Conservation (phyloP, 2,113 vertebrate genomes). For the Hymenochirus boettgeri region DNA sequence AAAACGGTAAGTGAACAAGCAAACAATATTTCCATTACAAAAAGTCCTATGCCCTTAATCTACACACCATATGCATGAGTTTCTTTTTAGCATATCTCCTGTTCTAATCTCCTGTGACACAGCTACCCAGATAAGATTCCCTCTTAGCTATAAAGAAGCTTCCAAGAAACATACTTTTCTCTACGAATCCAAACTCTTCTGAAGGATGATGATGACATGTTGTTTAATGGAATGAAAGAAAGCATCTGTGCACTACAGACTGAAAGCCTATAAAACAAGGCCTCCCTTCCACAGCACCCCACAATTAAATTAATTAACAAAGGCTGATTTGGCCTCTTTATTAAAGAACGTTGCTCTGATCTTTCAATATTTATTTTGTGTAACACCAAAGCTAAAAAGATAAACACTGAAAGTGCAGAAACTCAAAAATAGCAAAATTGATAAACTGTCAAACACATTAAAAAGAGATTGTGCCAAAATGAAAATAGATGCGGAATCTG, state of each 20-base stretch:
- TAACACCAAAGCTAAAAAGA: neutral
- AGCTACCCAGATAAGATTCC: slow-evolving; percentile 60
- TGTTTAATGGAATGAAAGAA: slow-evolving; percentile 26
- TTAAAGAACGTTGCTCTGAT: slow-evolving; percentile 5
- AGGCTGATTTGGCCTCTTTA: slow-evolving; percentile 9
- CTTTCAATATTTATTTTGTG: slow-evolving; percentile 1
- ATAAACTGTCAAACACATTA: too few relatives aligned
- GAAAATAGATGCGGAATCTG: too few relatives aligned
- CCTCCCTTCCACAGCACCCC: slow-evolving; percentile 24
- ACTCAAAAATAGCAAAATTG: neutral
- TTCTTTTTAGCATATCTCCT: slow-evolving; percentile 75
- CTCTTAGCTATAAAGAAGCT: slow-evolving; percentile 38
- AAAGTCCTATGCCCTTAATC: slow-evolving; percentile 83
- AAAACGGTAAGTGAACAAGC: slow-evolving; percentile 91
- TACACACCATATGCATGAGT: slow-evolving; percentile 83
- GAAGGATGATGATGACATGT: slow-evolving; percentile 32
- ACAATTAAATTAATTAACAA: slow-evolving; percentile 26
- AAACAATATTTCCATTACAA: slow-evolving; percentile 98
- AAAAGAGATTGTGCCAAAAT: neutral
- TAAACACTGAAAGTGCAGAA: neutral
- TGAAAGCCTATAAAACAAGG: slow-evolving; percentile 28
- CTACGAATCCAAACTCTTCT: slow-evolving; percentile 35
- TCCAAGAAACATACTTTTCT: slow-evolving; percentile 37
- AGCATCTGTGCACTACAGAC: slow-evolving; percentile 27
- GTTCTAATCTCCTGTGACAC: slow-evolving; percentile 68